phyloP scores from a whole-genome alignment of 2,888 invertebrate genomes.

The Antheraea yamamai region DNA sequence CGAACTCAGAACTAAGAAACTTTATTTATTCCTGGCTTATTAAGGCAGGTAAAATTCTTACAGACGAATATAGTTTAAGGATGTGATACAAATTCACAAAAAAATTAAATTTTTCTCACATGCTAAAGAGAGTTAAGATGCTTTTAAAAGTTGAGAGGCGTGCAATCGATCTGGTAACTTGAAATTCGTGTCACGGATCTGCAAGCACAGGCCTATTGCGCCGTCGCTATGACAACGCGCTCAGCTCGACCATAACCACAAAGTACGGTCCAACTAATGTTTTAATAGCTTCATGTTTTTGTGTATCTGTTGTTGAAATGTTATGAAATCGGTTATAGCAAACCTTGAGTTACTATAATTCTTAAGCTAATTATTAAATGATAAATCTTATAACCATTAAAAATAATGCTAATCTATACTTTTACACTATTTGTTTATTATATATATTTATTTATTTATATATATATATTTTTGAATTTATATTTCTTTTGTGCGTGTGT shows the following conservation, averaged over 20 bases:
- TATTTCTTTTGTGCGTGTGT: no score
- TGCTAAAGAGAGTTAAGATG: slow-evolving; percentile 35
- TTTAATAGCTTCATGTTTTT: slow-evolving; percentile 6
- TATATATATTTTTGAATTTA: no score
- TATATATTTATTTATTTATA: no score
- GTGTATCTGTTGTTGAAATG: not conserved
- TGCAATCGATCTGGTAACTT: slow-evolving; percentile 67
- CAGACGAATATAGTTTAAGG: not conserved
- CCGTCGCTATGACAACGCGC: slow-evolving; percentile 67
- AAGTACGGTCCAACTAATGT: slow-evolving; percentile 13
- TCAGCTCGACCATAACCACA: slow-evolving; percentile 24
- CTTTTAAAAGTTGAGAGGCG: slow-evolving; percentile 31
- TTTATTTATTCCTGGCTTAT: no score
- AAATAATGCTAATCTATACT: not conserved
- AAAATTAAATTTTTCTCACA: not conserved
- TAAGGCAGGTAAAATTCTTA: not conserved
- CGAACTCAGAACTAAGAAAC: no score
- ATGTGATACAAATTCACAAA: not conserved
- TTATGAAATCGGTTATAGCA: not conserved
- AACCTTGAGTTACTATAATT: not conserved
- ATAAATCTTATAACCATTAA: not conserved
- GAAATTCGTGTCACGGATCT: slow-evolving; percentile 73
- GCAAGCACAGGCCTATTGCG: slow-evolving; percentile 73
- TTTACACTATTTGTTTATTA: no score
- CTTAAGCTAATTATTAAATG: not conserved